These are phyloP conservation scores for Pseudorhombus dupliciocellatus DNA, from an alignment of 2,113 vertebrate genomes.

Conservation along the genomic window DNA sequence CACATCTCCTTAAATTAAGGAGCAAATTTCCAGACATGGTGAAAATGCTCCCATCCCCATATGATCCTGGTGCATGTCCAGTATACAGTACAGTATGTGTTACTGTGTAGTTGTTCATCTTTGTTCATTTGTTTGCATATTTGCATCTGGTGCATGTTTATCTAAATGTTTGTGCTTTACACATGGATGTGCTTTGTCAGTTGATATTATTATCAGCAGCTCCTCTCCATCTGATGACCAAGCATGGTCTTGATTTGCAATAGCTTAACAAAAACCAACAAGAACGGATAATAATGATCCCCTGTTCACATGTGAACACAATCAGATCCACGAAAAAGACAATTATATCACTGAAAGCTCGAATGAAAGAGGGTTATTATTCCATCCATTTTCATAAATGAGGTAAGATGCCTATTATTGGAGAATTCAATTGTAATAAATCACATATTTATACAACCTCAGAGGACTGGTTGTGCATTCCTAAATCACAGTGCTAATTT, in stretches of 20 bases:
- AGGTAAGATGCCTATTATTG: neutral
- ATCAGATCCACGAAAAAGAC: neutral
- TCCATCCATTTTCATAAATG: neutral
- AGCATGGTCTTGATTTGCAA: neutral
- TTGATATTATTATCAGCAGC: neutral
- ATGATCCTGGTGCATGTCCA: neutral
- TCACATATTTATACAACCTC: neutral
- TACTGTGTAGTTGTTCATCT: no score
- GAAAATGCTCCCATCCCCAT: no score
- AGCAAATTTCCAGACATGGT: neutral
- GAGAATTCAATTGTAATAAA: neutral
- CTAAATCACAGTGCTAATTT: constrained; percentile 20
- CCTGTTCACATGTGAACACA: neutral
- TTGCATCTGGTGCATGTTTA: neutral
- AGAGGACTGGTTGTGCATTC: constrained; percentile 1
- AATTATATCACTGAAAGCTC: neutral
- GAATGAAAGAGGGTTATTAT: neutral
- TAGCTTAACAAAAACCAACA: neutral
- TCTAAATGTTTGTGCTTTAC: neutral
- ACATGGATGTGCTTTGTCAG: neutral
- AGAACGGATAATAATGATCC: neutral
- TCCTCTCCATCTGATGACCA: neutral
- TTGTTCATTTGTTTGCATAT: neutral
- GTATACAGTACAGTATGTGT: neutral
- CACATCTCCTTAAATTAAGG: no score